A percentile compares a stretch with the other conserved stretches of the same genome.
Evolutionary conservation across 2,113 vertebrate genomes (phyloP).

Genomic region (Sterna hirundo): DNA sequence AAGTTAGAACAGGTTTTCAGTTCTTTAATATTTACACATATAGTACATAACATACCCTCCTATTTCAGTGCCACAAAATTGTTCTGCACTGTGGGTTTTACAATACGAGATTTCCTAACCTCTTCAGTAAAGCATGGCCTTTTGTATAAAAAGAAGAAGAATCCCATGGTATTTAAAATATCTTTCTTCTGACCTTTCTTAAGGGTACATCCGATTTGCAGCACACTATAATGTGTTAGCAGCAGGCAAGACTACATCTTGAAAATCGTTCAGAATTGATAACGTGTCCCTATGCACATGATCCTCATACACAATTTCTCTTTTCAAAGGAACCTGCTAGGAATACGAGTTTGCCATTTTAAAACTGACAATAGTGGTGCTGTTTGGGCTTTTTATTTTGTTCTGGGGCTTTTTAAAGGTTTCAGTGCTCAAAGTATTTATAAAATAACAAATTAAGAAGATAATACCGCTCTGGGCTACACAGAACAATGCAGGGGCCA

Average conservation of each 20-base stretch:
- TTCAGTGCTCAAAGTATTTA: neutral
- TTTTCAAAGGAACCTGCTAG: constrained; percentile 20
- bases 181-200: constrained; percentile 59
- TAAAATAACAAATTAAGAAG: constrained; percentile 36
- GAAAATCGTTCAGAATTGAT: constrained; percentile 30
- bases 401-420: neutral
- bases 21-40: constrained; percentile 1
- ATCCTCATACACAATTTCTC: constrained; percentile 26
- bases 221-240: constrained; percentile 31
- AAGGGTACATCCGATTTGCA: constrained; percentile 19
- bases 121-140: constrained; percentile 51
- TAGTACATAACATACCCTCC: neutral
- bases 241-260: constrained; percentile 31
- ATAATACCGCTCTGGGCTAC: neutral
- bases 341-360: constrained; percentile 21
- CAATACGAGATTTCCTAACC: constrained; percentile 30
- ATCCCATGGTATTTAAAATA: constrained; percentile 58
- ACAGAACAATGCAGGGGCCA: neutral
- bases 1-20: neutral
- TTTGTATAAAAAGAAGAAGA: constrained; percentile 38
- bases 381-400: neutral
- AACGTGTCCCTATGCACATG: constrained; percentile 25
- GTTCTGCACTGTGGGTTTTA: constrained; percentile 18
- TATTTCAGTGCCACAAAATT: constrained; percentile 16
- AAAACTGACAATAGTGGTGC: neutral